Base-by-base conservation (phyloP, 2,797 vertebrate species). In the Sebastiscus albofasciatus region DNA sequence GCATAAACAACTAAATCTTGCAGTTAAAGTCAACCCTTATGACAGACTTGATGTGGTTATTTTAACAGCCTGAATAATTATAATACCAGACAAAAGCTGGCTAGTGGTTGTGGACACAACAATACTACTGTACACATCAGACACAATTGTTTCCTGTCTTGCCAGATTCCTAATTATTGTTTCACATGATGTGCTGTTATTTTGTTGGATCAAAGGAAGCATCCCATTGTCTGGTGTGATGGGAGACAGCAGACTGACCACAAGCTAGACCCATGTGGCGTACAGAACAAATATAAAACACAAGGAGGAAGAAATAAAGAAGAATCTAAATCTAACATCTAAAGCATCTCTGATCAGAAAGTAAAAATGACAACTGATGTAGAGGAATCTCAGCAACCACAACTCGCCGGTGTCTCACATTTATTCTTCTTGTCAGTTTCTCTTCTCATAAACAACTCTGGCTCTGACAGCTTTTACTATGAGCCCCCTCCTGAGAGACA, bases 401-500 rank as follows among this genome's bases (percentile, higher is more conserved):
- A 69, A 39, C 20, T 26, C 22, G 1, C 11, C 11, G 8, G 3
- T 55, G 22, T 66, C 26, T 59, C 36, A 33, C 22, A 70, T 31
- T 54, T 58, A 49, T 74, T 67, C 6, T 60, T 62, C 52, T 66
- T 26, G 39, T 72, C 46, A 56, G 10, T 55, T 36, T 29, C 16
- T 68, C 29, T 72, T 78, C 83, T 83, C 54, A 77, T 77, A 55
- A 87, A 83, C 81, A 73, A 61, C 46, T 81, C 67, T 8, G 22
- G 33, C 60, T 78, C 75, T 79, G 62, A 80, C 64, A 72, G 24
- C 39, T 77, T 90, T 84, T 72, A 87, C 75, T 72, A 73, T 46
- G 76, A 68, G 59, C 70, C 59, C 73, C 80, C 79, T 81, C 82
- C 81, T 62, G 54, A 80, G 42, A 78, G 72, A 69, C 67, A 78